Evolutionary conservation across 2,113 vertebrate genomes (phyloP).

Genomic region (Isurus oxyrinchus): DNA sequence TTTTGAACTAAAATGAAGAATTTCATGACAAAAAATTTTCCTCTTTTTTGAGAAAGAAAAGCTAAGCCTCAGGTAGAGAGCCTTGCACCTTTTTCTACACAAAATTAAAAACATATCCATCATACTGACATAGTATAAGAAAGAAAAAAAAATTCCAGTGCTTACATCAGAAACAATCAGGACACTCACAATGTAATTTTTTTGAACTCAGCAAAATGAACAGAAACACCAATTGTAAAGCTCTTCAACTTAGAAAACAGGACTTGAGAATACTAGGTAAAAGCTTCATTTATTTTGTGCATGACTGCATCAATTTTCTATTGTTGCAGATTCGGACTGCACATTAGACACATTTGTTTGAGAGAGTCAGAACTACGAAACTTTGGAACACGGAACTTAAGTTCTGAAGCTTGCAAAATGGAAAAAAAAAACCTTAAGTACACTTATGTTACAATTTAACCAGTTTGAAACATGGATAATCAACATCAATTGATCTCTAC

Average conservation of each 20-base stretch:
- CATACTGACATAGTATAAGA: background rate
- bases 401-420: background rate
- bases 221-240: background rate
- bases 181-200: background rate
- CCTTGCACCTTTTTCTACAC: background rate
- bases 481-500: background rate
- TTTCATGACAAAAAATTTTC: background rate
- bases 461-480: background rate
- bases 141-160: background rate
- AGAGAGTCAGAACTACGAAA: background rate
- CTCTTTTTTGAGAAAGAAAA: background rate
- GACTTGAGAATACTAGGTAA: background rate
- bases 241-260: background rate
- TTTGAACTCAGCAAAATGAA: background rate
- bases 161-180: background rate
- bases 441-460: background rate
- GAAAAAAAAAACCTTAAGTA: background rate
- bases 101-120: background rate
- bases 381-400: background rate
- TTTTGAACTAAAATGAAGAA: background rate
- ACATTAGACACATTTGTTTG: background rate
- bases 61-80: background rate
- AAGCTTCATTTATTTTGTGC: background rate
- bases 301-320: background rate
- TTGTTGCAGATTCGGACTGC: background rate